These are phyloP conservation scores for Chalcis sispes DNA, from an alignment of 2,888 invertebrate genomes.

Conservation along the genomic window DNA sequence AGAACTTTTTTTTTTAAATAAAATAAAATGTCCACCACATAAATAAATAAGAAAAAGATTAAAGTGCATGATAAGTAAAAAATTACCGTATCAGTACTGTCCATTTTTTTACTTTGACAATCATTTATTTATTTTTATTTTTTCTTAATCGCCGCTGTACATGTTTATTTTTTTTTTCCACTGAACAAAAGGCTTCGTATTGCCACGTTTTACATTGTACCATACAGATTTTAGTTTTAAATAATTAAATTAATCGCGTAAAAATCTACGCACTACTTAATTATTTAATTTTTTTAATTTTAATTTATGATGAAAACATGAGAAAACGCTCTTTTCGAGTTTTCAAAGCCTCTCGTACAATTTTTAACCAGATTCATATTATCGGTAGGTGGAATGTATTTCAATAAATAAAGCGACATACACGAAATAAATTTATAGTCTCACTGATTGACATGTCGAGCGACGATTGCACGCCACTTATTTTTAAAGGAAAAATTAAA, in stretches of 20 bases:
- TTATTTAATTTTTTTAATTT: conserved; percentile 7
- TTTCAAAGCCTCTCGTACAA: conserved; percentile 49
- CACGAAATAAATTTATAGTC: conserved; percentile 49
- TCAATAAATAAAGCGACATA: conserved; percentile 50
- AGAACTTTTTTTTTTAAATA: conserved; percentile 11
- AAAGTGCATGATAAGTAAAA: conserved; percentile 26
- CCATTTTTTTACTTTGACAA: conserved; percentile 53
- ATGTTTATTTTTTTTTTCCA: conserved; percentile 51
- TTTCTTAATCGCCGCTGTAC: conserved; percentile 57
- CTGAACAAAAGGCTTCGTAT: conserved; percentile 52
- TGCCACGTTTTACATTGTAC: conserved; percentile 42
- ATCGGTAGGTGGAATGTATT: conserved; percentile 55
- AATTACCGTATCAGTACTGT: conserved; percentile 46
- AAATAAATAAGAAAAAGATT: conserved; percentile 16
- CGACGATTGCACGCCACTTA: conserved; percentile 55
- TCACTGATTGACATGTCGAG: conserved; percentile 55
- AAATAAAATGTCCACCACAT: conserved; percentile 18
- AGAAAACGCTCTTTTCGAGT: conserved; percentile 22
- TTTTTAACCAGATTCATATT: conserved; percentile 52
- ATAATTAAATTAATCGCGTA: conserved; percentile 30
- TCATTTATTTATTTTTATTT: conserved; percentile 50
- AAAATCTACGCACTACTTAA: conserved; percentile 11
- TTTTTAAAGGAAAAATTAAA: conserved; percentile 46
- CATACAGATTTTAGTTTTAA: conserved; percentile 35
- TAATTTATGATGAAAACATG: conserved; percentile 40